Conservation (phyloP, 2,797 vertebrate genomes). For the Buceros bicornis region DNA sequence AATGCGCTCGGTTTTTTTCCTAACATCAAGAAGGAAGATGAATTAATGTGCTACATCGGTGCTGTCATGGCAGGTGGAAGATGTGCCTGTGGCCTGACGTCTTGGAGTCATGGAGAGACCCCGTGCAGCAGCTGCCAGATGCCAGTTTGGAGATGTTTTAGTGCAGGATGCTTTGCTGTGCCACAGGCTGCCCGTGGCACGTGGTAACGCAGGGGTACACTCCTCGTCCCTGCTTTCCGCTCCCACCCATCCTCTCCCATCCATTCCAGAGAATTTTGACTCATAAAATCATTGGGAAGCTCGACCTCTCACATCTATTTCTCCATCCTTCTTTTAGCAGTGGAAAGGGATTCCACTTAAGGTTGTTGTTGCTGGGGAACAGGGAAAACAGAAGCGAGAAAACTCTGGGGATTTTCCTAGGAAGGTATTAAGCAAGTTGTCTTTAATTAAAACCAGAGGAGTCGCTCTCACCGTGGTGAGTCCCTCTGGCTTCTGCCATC, state of each 20-base stretch:
- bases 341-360: neutral
- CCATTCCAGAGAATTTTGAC: neutral
- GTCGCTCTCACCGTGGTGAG: neutral
- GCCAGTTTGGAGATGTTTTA: neutral
- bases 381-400: neutral
- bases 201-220: neutral
- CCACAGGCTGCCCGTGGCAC: neutral
- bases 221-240: neutral
- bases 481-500: neutral
- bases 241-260: neutral
- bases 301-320: neutral
- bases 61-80: neutral
- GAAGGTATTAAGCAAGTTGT: neutral
- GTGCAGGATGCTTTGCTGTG: neutral
- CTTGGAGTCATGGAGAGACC: neutral
- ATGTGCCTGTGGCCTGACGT: rapidly evolving
- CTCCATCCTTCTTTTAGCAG: neutral
- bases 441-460: neutral
- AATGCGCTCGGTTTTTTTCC: neutral
- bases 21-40: neutral
- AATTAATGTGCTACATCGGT: rapidly evolving
- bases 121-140: neutral
- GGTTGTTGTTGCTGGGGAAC: neutral
- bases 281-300: neutral
- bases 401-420: neutral